Conservation (phyloP, 2,113 vertebrate genomes). For the Cygnus atratus region DNA sequence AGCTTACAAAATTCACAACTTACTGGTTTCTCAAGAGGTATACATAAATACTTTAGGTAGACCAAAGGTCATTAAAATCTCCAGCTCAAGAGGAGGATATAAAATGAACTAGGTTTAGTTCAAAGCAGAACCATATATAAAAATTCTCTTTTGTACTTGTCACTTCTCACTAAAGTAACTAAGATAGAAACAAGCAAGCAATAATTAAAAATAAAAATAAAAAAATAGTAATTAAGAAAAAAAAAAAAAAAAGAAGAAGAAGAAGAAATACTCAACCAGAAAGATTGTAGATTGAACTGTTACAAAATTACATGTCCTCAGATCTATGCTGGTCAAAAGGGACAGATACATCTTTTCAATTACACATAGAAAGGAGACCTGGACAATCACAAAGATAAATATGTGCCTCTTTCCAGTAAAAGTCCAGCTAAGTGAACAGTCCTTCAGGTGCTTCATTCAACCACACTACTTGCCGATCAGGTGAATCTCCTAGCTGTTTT, state of each 20-base stretch:
- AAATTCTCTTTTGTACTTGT: not conserved
- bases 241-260: not conserved
- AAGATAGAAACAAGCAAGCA: not conserved
- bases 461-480: not conserved
- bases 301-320: not conserved
- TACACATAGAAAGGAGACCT: not conserved
- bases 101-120: not conserved
- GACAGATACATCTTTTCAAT: not conserved
- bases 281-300: not conserved
- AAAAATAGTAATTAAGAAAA: not conserved
- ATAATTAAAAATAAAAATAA: not conserved
- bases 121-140: not conserved
- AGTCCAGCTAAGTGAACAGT: slow-evolving; percentile 8
- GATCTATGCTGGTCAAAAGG: not conserved
- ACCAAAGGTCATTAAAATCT: not conserved
- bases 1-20: not conserved
- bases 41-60: not conserved
- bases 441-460: not conserved
- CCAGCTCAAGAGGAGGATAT: not conserved
- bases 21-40: not conserved
- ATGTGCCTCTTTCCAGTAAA: not conserved
- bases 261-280: not conserved
- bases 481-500: not conserved
- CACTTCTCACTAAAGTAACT: not conserved
- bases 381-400: not conserved